Conservation (phyloP, 2,888 invertebrate species). For the Gastrophysa polygoni region DNA sequence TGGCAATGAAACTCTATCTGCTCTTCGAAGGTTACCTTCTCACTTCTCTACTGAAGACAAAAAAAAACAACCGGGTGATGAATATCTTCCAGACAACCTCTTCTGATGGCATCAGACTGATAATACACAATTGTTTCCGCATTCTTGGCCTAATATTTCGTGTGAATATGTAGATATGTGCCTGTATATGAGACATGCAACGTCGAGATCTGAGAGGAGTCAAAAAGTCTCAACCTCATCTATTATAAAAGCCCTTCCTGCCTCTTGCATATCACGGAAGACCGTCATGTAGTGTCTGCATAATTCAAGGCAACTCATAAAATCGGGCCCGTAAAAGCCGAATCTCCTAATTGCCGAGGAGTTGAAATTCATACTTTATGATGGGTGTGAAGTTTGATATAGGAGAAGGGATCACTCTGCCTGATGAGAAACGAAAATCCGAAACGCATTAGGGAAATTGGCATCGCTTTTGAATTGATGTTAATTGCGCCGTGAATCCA, state of each 20-base stretch:
- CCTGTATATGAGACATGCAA: background rate
- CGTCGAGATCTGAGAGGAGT: background rate
- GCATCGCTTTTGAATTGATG: conserved; percentile 59
- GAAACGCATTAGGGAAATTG: conserved; percentile 60
- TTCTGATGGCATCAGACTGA: no score
- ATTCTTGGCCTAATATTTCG: no score
- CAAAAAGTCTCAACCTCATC: conserved; percentile 15
- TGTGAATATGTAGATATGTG: background rate
- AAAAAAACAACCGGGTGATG: no score
- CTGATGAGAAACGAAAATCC: conserved; percentile 60
- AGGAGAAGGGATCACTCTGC: conserved; percentile 55
- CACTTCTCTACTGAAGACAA: no score
- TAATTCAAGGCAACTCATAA: conserved; percentile 53
- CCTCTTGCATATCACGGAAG: conserved; percentile 13
- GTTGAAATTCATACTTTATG: conserved; percentile 54
- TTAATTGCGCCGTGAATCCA: conserved; percentile 46
- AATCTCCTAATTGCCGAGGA: conserved; percentile 57
- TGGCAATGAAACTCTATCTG: no score
- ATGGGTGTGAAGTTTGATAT: conserved; percentile 57
- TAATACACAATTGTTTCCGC: no score
- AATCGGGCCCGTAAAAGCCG: conserved; percentile 55
- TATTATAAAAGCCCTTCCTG: conserved; percentile 15
- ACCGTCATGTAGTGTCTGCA: conserved; percentile 34
- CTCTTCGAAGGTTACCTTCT: no score
- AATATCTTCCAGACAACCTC: no score